Base-by-base conservation (phyloP, 2,797 vertebrate genomes). In the Malacoraja senta region DNA sequence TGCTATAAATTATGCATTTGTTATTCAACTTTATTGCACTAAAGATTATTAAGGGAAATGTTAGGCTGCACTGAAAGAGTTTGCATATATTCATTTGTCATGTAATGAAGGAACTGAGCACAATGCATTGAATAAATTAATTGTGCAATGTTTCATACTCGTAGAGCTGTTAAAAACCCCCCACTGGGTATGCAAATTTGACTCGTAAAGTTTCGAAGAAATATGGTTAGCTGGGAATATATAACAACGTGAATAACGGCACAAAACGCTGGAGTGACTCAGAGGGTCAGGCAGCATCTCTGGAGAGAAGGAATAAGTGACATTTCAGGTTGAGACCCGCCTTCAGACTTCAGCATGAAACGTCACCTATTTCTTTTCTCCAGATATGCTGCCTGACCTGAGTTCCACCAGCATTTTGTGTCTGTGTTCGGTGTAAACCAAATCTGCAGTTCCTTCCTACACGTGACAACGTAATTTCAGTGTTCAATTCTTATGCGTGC, bases 21-120 rank as follows among this genome's bases (percentile, higher is more conserved):
- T 92, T 92, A 92, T 92, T 92, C 90, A 76, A 76, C 44, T 76
- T 76, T 76, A 29, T 74, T 38, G 26, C 71, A 58, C 38, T 76
- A 38, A 58, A 92, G 68, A 92, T 92, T 76, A 92, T 74, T 74
- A 29, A 91, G 35, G 26, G 68, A 91, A 74, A 74, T 91, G 65
- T 68, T 15, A 92, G 38, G 38, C 12, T 29, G 38, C 68, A 74
- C 24, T 13, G 38, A 24, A 24, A 92, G 35, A 29, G 24, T 92
- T 9, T 76, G 21, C 24, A 9, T 38, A 76, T 76, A n/a, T 58
- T 58, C 76, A 92, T 92, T 92, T 92, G 90, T 58, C 38, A 29
- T 15, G 3, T 76, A 92, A 92, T 53, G 26, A 76, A 26, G 13
- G 6, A 44, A 58, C 7, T 1, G 71, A 91, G 88, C 68, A 19